phyloP scores from a whole-genome alignment of 2,113 vertebrate genomes.

The Scartelaos histophorus region DNA sequence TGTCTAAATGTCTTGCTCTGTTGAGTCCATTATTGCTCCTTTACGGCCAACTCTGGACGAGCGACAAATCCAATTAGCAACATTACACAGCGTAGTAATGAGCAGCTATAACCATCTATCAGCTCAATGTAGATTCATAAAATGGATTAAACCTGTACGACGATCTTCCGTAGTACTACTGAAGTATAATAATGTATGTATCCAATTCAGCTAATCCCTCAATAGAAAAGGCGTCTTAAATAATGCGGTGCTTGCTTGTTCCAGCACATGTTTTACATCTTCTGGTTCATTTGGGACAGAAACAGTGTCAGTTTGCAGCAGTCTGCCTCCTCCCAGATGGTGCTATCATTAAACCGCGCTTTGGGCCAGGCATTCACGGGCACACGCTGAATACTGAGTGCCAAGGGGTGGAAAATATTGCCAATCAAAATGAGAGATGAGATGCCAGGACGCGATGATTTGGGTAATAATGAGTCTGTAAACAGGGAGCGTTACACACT shows the following conservation, averaged over 20 bases:
- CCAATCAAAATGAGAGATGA: constrained; percentile 66
- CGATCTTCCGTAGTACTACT: neutral
- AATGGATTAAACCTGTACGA: constrained; percentile 19
- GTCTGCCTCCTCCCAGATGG: constrained; percentile 70
- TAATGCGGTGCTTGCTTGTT: constrained; percentile 43
- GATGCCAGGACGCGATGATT: constrained; percentile 57
- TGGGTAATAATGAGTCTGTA: constrained; percentile 58
- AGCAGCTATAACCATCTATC: constrained; percentile 48
- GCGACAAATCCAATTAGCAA: constrained; percentile 62
- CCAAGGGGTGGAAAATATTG: constrained; percentile 56
- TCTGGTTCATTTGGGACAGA: constrained; percentile 39
- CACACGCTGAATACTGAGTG: constrained; percentile 53
- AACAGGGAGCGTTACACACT: constrained; percentile 47
- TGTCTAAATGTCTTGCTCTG: constrained; percentile 31
- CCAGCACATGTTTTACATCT: constrained; percentile 51
- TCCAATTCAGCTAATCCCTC: constrained; percentile 20
- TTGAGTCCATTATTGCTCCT: constrained; percentile 46
- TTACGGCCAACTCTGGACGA: constrained; percentile 52
- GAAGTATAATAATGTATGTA: neutral
- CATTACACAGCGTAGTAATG: constrained; percentile 41
- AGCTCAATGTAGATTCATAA: constrained; percentile 40
- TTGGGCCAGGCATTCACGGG: constrained; percentile 38
- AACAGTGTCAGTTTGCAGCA: constrained; percentile 49
- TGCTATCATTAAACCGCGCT: constrained; percentile 67
- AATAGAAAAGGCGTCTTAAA: constrained; percentile 35